Evolutionary conservation across 2,113 vertebrate species (phyloP), one percentile per base, ranked within the genome.

Genomic region (Cebidichthys violaceus): DNA sequence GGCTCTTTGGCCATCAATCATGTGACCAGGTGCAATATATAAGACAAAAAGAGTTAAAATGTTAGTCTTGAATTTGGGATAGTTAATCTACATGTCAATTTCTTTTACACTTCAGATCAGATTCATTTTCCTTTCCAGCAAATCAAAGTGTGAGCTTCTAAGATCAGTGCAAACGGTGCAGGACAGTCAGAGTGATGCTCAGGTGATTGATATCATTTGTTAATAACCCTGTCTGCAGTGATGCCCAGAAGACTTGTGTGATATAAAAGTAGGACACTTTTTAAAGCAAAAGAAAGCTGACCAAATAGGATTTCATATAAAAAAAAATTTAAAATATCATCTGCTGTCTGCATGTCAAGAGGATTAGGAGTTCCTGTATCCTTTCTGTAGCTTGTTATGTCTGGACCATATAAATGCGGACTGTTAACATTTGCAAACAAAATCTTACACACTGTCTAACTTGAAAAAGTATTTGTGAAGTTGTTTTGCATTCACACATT

Each of bases 121-220:
- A 4, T 29, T 18, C 10, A 31, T 67, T 81, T 70, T 24, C 17
- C 17, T 33, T 59, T 55, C 9, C 64, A 70, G 15, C 20, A 64
- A 59, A 74, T 45, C 5, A 43, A 72, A 57, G n/a, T 35, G 9
- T 73, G 83, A 75, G 64, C 41, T 67, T 67, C 20, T 59, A 61
- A 67, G 60, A 41, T 50, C 17, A 9, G 4, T 59, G 35, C 27
- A 77, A 77, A 76, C 55, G 70, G 80, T 64, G 52, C 77, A 37
- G 45, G 18, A 7, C 22, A 5, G 66, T 39, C 69, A 10, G n/a
- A 70, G 9, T 4, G 37, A 35, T 60, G 27, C 55, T 47, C 65
- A 35, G 67, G 35, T 82, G 83, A 92, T 72, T 83, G 79, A 91
- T 88, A 55, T 47, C 29, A 9, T 72, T 43, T 62, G 22, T 43